Evolutionary conservation across 2,797 vertebrate species (phyloP), one percentile per base, ranked within the genome.

Genomic region (Adelosebastes latens): DNA sequence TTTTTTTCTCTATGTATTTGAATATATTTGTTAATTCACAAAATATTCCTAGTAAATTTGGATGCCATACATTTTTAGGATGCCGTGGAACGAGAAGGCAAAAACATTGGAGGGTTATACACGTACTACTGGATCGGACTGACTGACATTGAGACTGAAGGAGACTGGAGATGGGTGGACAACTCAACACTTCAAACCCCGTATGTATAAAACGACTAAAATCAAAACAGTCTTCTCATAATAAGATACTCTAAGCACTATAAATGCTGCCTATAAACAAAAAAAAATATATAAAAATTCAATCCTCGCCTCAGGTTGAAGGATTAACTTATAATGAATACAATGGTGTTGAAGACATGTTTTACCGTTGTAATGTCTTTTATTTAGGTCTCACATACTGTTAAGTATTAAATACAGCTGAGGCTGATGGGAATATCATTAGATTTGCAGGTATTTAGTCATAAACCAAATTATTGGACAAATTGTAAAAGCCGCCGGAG

Each of bases 101-200:
- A 2, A 29, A 60, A 4, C 59, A 39, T 87, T 2, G 64, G 4
- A 63, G 42, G 39, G 3, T 2, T 61, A 2, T 13, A 71, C 77
- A 81, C n/a, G 24, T 0, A 34, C 78, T 86, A 78, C 63, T 88
- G 75, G 77, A 79, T 83, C 4, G 71, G 89, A 31, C 75, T 90
- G 65, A 80, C 16, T 59, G 83, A 89, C 58, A 14, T 1, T 24
- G 66, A 77, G 24, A 49, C 6, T 4, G 83, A 86, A 69, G 81
- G 85, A 58, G 6, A 75, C 0, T 81, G 85, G 83, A 86, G 49
- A 72, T 87, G 79, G 85, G 69, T 70, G 25, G 74, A 86, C 65
- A 56, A 79, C 34, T 81, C 82, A 59, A 3, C 1, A 3, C 49
- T 80, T 22, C 32, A 8, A 78, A 27, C 6, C 2, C 1, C 8